phyloP scores from a whole-genome alignment of 23 tunicate species.

The Ciona savignyi region DNA sequence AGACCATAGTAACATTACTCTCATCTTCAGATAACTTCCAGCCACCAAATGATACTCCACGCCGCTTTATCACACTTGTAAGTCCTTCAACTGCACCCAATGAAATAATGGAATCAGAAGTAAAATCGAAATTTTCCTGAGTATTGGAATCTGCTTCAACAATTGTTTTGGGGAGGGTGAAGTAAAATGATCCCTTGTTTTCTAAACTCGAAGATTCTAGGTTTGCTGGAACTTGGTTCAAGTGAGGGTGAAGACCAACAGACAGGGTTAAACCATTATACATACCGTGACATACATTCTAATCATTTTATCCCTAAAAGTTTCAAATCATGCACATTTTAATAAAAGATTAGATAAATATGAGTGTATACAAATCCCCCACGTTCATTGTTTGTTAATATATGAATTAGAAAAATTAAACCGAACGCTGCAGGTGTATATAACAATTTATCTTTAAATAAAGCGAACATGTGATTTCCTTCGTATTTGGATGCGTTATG shows the following conservation, averaged over 20 bases:
- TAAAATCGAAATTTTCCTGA: background rate
- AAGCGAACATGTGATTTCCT: too few species aligned
- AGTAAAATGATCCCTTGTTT: background rate
- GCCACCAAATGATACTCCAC: slow-evolving; percentile 2
- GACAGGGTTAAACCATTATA: background rate
- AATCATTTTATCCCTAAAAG: too few species aligned
- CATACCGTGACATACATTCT: background rate
- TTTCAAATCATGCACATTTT: too few species aligned
- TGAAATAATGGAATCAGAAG: background rate
- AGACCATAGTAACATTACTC: slow-evolving; percentile 12
- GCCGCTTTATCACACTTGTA: background rate
- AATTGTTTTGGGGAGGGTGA: background rate
- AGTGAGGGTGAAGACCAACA: background rate
- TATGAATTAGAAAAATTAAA: too few species aligned
- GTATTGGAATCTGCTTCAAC: background rate
- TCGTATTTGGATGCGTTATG: too few species aligned
- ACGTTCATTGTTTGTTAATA: too few species aligned
- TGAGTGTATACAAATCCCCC: too few species aligned
- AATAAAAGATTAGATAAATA: too few species aligned
- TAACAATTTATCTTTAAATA: too few species aligned
- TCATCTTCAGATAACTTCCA: slow-evolving; percentile 23
- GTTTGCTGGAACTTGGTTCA: background rate
- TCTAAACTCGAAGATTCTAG: background rate
- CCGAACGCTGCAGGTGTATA: too few species aligned
- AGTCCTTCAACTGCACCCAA: background rate